Base-by-base conservation (phyloP, 2,888 invertebrate genomes). In the Bugula neritina region DNA sequence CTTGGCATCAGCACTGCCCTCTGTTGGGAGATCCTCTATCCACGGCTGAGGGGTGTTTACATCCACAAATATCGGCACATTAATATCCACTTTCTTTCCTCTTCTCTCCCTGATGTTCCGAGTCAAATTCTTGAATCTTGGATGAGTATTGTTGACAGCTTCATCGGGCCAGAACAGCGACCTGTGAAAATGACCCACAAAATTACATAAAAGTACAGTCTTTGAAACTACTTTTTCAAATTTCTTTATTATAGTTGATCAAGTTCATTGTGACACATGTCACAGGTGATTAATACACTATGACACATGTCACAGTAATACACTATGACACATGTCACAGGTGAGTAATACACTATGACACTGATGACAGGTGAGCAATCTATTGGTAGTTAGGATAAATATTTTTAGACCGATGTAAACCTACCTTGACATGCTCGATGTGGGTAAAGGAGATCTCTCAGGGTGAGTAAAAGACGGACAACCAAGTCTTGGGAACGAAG, bases 1-100 rank as follows among this genome's bases (percentile, higher is more conserved):
- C 63, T 63, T 63, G 13, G 34, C 34, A 27, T 0, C 29, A 13
- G 1, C n/a, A 27, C 63, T 63, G 27, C 63, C 63, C 10, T 63
- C 63, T 25, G 63, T 27, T 29, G 80, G 77, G 25, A 89, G 85
- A 78, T 89, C 87, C 80, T 90, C 90, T 74, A 86, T 82, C 78
- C 94, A 91, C 1, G 83, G 83, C 0, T 75, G 72, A 10, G 77
- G 88, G 0, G 98, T 98, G 79, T 94, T 91, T 76, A 87, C 86
- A 85, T 99, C 99, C 81, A 89, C 91, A 84, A 89, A 94, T 82
- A 97, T 90, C 84, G 98, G 98, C 81, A 99, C 87, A 86, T 99
- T 96, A 75, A 99, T 97, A 73, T 92, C 91, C 25, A 97, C 94
- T 86, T 97, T 98, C 85, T 94, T 92, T 71, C 94, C 94, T 75